Evolutionary conservation across 2,888 invertebrate genomes (phyloP).

Genomic region (Oscheius sp.): DNA sequence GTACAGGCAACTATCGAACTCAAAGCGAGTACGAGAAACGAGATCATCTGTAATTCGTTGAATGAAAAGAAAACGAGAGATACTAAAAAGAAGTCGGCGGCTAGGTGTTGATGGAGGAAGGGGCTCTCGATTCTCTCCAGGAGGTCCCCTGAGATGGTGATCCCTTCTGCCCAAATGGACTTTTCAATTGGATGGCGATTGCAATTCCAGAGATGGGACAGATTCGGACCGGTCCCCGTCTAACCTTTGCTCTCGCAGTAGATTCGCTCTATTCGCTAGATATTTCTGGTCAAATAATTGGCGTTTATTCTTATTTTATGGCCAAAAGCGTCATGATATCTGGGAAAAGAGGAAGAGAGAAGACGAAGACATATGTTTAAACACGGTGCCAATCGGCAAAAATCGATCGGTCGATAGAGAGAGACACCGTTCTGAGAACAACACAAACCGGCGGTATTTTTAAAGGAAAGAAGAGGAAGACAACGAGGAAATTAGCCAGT

Average conservation of each 20-base stretch:
- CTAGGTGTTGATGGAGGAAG: slow-evolving; percentile 14
- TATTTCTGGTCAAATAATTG: too few species aligned
- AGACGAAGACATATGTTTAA: not conserved
- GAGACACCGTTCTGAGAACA: not conserved
- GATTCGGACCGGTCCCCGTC: not conserved
- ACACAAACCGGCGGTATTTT: not conserved
- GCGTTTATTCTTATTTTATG: not conserved
- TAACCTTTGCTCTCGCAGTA: not conserved
- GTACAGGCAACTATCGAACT: not conserved
- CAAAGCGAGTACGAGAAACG: not conserved
- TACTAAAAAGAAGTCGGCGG: too few species aligned
- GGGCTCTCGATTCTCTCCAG: not conserved
- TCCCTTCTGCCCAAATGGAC: slow-evolving; percentile 2
- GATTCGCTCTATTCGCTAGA: too few species aligned
- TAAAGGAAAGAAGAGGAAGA: too few species aligned
- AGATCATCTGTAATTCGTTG: slow-evolving; percentile 28
- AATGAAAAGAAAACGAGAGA: too few species aligned
- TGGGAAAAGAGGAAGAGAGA: not conserved
- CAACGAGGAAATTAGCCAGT: too few species aligned
- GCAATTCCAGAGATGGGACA: not conserved
- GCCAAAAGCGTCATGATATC: not conserved
- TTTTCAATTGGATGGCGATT: slow-evolving; percentile 19
- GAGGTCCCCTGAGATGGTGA: not conserved
- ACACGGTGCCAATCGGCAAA: slow-evolving; percentile 22
- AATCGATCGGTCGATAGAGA: slow-evolving; percentile 13